Evolutionary conservation across 2,797 vertebrate genomes (phyloP).

Genomic region (Myotis myotis): DNA sequence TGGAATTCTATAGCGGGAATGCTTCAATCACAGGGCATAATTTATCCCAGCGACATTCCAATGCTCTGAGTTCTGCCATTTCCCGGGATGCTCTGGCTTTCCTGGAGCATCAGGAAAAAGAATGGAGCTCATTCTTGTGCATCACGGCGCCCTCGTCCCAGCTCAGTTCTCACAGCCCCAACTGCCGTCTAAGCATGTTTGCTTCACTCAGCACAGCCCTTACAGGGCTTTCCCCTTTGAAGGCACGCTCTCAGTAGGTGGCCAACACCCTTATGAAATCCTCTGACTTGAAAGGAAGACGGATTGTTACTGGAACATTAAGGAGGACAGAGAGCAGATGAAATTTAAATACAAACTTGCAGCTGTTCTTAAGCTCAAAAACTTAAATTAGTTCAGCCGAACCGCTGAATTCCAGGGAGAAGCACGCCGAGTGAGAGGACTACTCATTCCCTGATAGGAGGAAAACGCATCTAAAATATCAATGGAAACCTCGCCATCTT

Average conservation of each 20-base stretch:
- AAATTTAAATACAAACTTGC: constrained; percentile 75
- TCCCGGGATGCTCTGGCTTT: constrained; percentile 47
- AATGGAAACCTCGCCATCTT: constrained; percentile 10
- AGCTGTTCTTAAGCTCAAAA: constrained; percentile 68
- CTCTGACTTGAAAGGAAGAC: constrained; percentile 73
- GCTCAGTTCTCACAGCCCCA: constrained; percentile 58
- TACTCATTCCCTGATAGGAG: background rate
- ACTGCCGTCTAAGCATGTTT: constrained; percentile 67
- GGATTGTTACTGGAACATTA: constrained; percentile 78
- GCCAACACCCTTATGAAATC: constrained; percentile 72
- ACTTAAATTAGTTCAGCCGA: constrained; percentile 71
- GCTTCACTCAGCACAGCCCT: constrained; percentile 65
- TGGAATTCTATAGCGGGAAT: background rate
- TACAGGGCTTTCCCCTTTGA: constrained; percentile 69
- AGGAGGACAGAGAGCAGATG: constrained; percentile 73
- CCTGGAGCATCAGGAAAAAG: constrained; percentile 58
- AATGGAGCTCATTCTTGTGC: constrained; percentile 68
- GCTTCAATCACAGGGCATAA: background rate
- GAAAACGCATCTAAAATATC: constrained; percentile 19
- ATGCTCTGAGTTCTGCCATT: constrained; percentile 18
- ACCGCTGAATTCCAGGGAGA: constrained; percentile 61
- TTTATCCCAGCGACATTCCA: background rate
- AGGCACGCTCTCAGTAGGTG: constrained; percentile 70
- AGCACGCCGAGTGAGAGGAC: constrained; percentile 57
- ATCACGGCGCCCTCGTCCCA: constrained; percentile 30